Percentiles rank a stretch among this genome's conserved stretches.
Conservation (phyloP, 2,113 vertebrate species). For the Columba janthina region DNA sequence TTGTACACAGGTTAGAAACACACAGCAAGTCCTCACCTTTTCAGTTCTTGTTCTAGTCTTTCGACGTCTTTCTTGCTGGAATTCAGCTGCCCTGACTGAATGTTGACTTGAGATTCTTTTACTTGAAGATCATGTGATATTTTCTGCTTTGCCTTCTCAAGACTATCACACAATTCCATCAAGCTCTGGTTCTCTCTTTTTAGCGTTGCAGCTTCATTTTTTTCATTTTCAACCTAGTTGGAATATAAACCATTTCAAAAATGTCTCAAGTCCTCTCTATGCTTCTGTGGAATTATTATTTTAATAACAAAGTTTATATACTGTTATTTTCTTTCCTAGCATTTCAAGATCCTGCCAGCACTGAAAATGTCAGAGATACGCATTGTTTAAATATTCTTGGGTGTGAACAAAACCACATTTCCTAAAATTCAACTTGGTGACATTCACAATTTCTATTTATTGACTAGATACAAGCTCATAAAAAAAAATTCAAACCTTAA, state of each 20-base stretch:
- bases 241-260: background rate
- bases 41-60: slow-evolving; percentile 89
- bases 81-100: slow-evolving; percentile 89
- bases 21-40: slow-evolving; percentile 76
- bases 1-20: background rate
- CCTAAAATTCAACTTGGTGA: background rate
- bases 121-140: slow-evolving; percentile 85
- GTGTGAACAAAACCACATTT: background rate
- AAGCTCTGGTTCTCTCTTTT: slow-evolving; percentile 91
- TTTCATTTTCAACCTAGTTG: slow-evolving; percentile 87
- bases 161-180: slow-evolving; percentile 86
- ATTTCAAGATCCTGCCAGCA: background rate
- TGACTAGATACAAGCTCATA: background rate
- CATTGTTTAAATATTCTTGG: background rate
- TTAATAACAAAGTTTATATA: background rate
- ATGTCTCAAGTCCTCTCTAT: background rate
- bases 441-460: background rate
- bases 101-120: slow-evolving; percentile 89
- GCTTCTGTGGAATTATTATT: background rate
- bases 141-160: slow-evolving; percentile 89
- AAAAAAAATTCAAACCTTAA: background rate
- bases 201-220: slow-evolving; percentile 79
- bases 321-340: background rate
- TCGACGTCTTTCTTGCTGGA: slow-evolving; percentile 86
- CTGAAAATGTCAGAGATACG: background rate